Evolutionary conservation across 2,888 invertebrate species (phyloP).

Genomic region (Nymphalis urticae): DNA sequence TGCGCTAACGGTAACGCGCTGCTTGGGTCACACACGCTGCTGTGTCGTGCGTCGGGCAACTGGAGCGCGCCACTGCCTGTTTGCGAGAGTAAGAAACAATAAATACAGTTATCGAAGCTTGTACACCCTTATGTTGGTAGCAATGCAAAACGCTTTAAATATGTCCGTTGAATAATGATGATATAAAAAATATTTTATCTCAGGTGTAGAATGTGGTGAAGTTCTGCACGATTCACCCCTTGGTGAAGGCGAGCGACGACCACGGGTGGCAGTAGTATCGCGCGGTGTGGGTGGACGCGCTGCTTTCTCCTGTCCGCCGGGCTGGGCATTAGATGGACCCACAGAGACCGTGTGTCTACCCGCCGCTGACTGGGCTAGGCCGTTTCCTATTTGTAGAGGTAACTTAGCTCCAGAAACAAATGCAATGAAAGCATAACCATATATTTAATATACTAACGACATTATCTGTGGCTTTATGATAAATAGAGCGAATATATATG

Average conservation of each 20-base stretch:
- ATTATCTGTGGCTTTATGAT: not conserved
- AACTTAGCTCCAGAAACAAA: slow-evolving; percentile 21
- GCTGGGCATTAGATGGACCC: slow-evolving; percentile 88
- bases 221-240: slow-evolving; percentile 76
- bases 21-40: slow-evolving; percentile 87
- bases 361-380: slow-evolving; percentile 89
- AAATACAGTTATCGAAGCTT: not conserved
- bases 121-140: too few relatives aligned
- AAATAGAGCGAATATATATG: not conserved
- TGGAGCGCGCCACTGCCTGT: slow-evolving; percentile 92
- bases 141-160: too few relatives aligned
- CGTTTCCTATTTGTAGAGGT: slow-evolving; percentile 89
- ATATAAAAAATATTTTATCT: not conserved
- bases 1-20: slow-evolving; percentile 91
- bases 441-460: not conserved
- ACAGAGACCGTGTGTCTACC: slow-evolving; percentile 88
- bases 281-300: slow-evolving; percentile 91
- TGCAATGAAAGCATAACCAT: not conserved
- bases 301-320: slow-evolving; percentile 89
- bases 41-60: slow-evolving; percentile 91
- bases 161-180: not conserved
- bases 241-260: slow-evolving; percentile 80
- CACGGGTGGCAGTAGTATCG: slow-evolving; percentile 87
- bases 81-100: slow-evolving; percentile 85
- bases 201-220: slow-evolving; percentile 91